phyloP scores from a whole-genome alignment of 2,797 vertebrate genomes.

The Xenops minutus region DNA sequence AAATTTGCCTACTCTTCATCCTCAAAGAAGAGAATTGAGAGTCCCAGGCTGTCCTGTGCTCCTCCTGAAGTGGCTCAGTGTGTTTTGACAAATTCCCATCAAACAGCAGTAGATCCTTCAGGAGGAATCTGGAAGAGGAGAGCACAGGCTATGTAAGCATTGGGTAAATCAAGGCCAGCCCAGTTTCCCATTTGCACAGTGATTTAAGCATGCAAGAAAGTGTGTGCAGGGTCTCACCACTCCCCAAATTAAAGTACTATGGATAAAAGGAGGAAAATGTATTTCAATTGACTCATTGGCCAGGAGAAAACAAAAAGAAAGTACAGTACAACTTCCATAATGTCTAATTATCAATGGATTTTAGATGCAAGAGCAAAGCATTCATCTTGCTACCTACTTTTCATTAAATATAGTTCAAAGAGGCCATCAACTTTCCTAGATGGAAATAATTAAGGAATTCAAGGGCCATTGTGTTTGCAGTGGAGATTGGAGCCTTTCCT shows the following conservation, averaged over 20 bases:
- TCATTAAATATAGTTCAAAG: neutral
- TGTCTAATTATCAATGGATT: neutral
- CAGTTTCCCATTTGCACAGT: neutral
- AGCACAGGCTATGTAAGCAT: neutral
- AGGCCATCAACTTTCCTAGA: neutral
- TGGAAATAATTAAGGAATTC: constrained; percentile 1
- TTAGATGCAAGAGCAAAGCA: neutral
- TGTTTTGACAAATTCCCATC: neutral
- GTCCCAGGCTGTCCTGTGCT: neutral
- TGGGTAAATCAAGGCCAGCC: neutral
- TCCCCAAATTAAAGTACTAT: neutral
- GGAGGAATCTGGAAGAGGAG: constrained; percentile 8
- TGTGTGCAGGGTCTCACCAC: accelerated
- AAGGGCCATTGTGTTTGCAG: neutral
- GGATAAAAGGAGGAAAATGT: neutral
- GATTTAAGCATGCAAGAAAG: neutral
- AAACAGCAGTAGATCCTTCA: neutral
- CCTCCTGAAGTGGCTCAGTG: neutral
- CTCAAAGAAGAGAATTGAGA: neutral
- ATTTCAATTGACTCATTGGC: neutral
- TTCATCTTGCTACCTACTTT: neutral
- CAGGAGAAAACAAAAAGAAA: neutral
- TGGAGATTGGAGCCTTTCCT: neutral
- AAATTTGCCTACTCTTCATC: neutral
- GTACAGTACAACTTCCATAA: neutral